Conservation (phyloP, 37 sponge, comb jelly and placozoan species). For the Haliclona indistincta region DNA sequence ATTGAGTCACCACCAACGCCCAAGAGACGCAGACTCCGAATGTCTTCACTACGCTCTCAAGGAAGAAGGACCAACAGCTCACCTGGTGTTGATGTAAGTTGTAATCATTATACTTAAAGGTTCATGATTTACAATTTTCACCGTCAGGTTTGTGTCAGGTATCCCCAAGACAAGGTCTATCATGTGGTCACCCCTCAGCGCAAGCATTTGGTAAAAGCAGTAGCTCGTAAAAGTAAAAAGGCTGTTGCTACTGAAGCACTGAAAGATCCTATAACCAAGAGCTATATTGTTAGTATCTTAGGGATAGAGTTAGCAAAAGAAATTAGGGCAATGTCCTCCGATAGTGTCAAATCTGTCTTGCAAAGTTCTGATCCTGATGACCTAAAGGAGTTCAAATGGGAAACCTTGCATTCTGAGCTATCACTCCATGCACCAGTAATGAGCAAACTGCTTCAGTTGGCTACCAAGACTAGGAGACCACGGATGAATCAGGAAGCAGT, state of each 20-base stretch:
- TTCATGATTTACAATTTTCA: too few relatives aligned
- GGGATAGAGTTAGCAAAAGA: slow-evolving; percentile 18
- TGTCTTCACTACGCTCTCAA: too few relatives aligned
- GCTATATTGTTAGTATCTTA: neutral
- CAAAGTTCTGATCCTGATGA: slow-evolving; percentile 4
- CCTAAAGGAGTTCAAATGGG: slow-evolving; percentile 23
- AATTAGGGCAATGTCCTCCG: slow-evolving; percentile 12
- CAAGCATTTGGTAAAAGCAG: slow-evolving; percentile 5
- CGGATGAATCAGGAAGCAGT: neutral
- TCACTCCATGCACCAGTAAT: slow-evolving; percentile 17
- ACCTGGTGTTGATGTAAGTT: too few relatives aligned
- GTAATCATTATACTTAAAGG: too few relatives aligned
- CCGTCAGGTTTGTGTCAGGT: neutral
- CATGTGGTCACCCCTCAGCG: slow-evolving; percentile 14
- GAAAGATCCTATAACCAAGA: neutral
- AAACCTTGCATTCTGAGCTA: slow-evolving; percentile 18
- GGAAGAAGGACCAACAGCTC: too few relatives aligned
- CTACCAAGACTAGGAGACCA: slow-evolving; percentile 18
- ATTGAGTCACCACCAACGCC: too few relatives aligned
- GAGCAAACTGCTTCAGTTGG: slow-evolving; percentile 1
- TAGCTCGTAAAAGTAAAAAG: slow-evolving; percentile 17
- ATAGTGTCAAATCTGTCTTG: slow-evolving; percentile 14
- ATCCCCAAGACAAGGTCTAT: neutral
- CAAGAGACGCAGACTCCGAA: too few relatives aligned
- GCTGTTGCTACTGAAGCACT: neutral